Evolutionary conservation across 2,113 vertebrate species (phyloP), one percentile per base, ranked within the genome.

Genomic region (Hippocampus barbouri): DNA sequence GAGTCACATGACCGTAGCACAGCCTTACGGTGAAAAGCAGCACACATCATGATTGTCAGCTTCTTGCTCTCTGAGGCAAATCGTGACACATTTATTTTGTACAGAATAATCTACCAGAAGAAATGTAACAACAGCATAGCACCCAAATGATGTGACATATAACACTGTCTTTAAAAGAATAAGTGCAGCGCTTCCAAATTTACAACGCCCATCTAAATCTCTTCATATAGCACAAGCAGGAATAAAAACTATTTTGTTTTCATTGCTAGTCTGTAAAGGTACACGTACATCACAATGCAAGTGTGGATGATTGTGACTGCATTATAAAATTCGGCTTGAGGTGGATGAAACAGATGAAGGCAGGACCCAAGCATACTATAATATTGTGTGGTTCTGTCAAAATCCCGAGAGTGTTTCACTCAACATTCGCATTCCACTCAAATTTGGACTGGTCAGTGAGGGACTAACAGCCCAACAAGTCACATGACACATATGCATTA

Each of bases 401-500:
- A 30, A 61, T 61, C 8, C 27, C 16, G 38, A 15, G 59, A 61
- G 5, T 25, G 10, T 23, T 43, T 45, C 40, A 25, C 20, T 25
- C 15, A 65, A 45, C 41, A 45, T 65, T 65, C 25, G n/a, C 38
- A 43, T 23, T 23, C 63, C n/a, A 45, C 12, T 65, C 12, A n/a
- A 45, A 2, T 15, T 3, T 20, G 68, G 15, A n/a, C 18, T 25
- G 16, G 56, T 20, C 63, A 16, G 5, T 21, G 45, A 66, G 68
- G 27, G 40, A 66, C 20, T 10, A 53, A 65, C 51, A 23, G 66
- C 70, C 65, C 18, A 54, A 38, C n/a, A 57, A 79, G 43, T 85
- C 76, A 81, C 60, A 66, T 56, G 43, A 83, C 76, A 81, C 60
- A 66, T 56, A 2, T 4, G 7, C 82, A 86, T 88, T 85, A 85